These are phyloP conservation scores for Anhinga anhinga DNA, from an alignment of 2,113 vertebrate genomes.

Conservation along the genomic window DNA sequence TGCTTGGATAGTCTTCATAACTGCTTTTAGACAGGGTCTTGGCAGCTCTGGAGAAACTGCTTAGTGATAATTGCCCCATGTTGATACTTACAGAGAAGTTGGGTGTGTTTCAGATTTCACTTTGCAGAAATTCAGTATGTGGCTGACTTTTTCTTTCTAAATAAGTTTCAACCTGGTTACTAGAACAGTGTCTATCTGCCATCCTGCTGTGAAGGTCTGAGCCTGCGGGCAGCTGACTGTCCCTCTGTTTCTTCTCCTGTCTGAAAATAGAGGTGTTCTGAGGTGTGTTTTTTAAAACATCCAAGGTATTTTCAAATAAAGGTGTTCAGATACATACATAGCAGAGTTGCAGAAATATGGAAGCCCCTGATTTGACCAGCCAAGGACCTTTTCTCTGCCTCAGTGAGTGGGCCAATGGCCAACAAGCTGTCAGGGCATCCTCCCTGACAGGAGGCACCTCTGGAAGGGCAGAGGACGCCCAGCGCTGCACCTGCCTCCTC, in stretches of 20 bases:
- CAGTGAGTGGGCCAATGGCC: fast-evolving
- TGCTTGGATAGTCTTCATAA: background rate
- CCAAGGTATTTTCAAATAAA: background rate
- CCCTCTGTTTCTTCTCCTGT: background rate
- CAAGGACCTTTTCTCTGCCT: background rate
- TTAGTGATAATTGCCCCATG: background rate
- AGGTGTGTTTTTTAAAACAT: background rate
- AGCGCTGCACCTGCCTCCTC: background rate
- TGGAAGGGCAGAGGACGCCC: background rate
- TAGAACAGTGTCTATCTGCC: background rate
- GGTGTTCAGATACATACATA: background rate
- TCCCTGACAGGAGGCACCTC: background rate
- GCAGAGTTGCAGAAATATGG: background rate
- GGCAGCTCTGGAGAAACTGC: background rate
- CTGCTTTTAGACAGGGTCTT: background rate
- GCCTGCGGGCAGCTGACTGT: background rate
- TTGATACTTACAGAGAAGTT: background rate
- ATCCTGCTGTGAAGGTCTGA: background rate
- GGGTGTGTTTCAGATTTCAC: background rate
- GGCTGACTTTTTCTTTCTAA: background rate
- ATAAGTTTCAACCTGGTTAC: background rate
- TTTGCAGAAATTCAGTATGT: background rate
- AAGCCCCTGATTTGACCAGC: background rate
- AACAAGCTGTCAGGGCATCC: background rate
- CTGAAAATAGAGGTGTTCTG: background rate